Base-by-base conservation (phyloP, 2,888 invertebrate genomes). In the Eilema griseolum region DNA sequence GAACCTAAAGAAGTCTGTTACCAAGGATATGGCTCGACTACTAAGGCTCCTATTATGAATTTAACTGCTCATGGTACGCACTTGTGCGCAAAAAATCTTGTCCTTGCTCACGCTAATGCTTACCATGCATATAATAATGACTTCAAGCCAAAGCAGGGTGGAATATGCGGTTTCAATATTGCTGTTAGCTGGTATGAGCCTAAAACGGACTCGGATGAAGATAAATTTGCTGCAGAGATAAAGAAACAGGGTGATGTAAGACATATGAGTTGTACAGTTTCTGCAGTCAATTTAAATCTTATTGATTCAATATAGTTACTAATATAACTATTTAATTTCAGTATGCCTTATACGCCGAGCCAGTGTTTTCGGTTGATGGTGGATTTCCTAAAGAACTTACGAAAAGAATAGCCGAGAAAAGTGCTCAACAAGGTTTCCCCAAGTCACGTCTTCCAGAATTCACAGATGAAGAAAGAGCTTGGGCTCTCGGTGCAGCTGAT, bases 21-120 rank as follows among this genome's bases (percentile, higher is more conserved):
- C 1, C 77, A 85, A 12, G 95, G 95, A 0, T 96, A 96, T 78
- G 95, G 94, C 0, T 72, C 63, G 4, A 82, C 71, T 0, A 81
- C 82, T 0, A 83, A 81, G 67, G 90, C 92, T 2, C 93, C 92
- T 0, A 84, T 87, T 20, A 68, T 95, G 3, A 88, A 93, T 41
- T 83, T 89, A 0, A 84, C 93, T 0, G 95, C 93, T 28, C 77
- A 93, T n/a, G 95, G 90, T 0, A 93, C 92, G n/a, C 96, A 96
- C 69, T 72, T 95, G 2, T 96, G 96, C 66, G 92, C 92, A 16
- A 94, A 95, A 79, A 85, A 92, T n/a, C 87, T 96, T 24, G 82
- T 95, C 0, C 69, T 92, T 14, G 96, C 96, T 0, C 97, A 97
- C 83, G 94, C 95, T 46, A 87, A 84, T n/a, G 91, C 91, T 0